Evolutionary conservation across 2,888 invertebrate genomes (phyloP).

Genomic region (Sinelater perroti): DNA sequence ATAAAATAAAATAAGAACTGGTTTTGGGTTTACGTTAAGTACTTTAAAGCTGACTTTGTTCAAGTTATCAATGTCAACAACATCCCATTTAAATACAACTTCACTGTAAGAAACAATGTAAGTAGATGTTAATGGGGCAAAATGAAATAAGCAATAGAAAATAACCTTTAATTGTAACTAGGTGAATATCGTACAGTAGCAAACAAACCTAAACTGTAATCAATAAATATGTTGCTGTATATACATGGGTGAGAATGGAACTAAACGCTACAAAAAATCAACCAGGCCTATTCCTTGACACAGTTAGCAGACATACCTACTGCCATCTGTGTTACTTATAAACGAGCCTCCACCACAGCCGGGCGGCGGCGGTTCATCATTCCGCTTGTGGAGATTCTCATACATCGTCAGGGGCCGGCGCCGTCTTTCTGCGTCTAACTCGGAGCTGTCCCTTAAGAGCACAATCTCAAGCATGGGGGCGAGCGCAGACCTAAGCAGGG

Average conservation of each 20-base stretch:
- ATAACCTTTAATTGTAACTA: constrained; percentile 29
- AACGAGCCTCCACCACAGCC: constrained; percentile 63
- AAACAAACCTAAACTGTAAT: constrained; percentile 22
- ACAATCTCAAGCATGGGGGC: constrained; percentile 50
- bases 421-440: constrained; percentile 51
- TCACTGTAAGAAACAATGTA: too few relatives aligned
- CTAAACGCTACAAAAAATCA: constrained; percentile 16
- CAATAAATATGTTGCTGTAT: constrained; percentile 28
- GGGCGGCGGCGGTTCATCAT: constrained; percentile 65
- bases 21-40: too few relatives aligned
- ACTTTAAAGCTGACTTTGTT: too few relatives aligned
- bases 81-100: too few relatives aligned
- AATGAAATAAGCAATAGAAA: constrained; percentile 11
- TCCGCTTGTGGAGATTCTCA: constrained; percentile 54
- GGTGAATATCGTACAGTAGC: constrained; percentile 17
- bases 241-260: constrained; percentile 24
- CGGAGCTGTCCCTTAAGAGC: constrained; percentile 52
- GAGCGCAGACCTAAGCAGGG: constrained; percentile 49
- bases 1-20: too few relatives aligned
- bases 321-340: constrained; percentile 48
- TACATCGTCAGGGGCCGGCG: constrained; percentile 47
- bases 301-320: constrained; percentile 58
- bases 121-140: too few relatives aligned
- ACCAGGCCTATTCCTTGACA: constrained; percentile 27
- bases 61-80: too few relatives aligned